These are phyloP conservation scores for Lasius fuliginosus DNA, from an alignment of 2,888 invertebrate genomes.

Conservation along the genomic window DNA sequence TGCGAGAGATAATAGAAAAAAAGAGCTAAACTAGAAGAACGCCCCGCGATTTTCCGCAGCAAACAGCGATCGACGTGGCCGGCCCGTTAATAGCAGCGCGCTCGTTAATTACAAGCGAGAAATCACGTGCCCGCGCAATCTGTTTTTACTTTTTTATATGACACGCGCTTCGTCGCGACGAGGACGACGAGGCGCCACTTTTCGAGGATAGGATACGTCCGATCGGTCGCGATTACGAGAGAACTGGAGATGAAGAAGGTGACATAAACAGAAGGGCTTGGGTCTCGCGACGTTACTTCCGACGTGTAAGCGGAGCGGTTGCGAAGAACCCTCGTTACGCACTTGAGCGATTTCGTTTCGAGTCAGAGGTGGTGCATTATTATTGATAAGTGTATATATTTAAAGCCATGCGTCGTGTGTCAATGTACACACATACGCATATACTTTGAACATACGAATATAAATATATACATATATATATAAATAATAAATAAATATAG, in stretches of 20 bases:
- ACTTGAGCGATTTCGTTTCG: slow-evolving; percentile 63
- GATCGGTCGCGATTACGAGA: slow-evolving; percentile 6
- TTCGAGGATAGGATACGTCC: not conserved
- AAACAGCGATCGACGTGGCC: slow-evolving; percentile 3
- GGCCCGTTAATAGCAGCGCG: slow-evolving; percentile 7
- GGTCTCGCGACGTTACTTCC: slow-evolving; percentile 59
- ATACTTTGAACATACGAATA: slow-evolving; percentile 66
- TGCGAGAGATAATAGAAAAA: slow-evolving; percentile 15
- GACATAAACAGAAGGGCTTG: not conserved
- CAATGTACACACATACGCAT: slow-evolving; percentile 59
- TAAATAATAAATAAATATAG: slow-evolving; percentile 69
- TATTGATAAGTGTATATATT: slow-evolving; percentile 33
- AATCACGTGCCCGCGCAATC: slow-evolving; percentile 24
- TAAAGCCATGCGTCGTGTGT: slow-evolving; percentile 42
- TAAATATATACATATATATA: slow-evolving; percentile 71
- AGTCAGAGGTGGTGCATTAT: slow-evolving; percentile 40
- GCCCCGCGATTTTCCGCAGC: slow-evolving; percentile 23
- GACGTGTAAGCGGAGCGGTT: slow-evolving; percentile 41
- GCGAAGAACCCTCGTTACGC: slow-evolving; percentile 45
- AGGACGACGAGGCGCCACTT: slow-evolving; percentile 27
- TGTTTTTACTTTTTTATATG: slow-evolving; percentile 60
- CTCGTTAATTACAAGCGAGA: slow-evolving; percentile 6
- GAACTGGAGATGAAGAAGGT: not conserved
- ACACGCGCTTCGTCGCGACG: slow-evolving; percentile 46
- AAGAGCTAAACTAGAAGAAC: not conserved